A percentile compares a stretch with the other conserved stretches of the same genome.
Conservation (phyloP, 2,797 vertebrate genomes). For the Eulemur mongoz region DNA sequence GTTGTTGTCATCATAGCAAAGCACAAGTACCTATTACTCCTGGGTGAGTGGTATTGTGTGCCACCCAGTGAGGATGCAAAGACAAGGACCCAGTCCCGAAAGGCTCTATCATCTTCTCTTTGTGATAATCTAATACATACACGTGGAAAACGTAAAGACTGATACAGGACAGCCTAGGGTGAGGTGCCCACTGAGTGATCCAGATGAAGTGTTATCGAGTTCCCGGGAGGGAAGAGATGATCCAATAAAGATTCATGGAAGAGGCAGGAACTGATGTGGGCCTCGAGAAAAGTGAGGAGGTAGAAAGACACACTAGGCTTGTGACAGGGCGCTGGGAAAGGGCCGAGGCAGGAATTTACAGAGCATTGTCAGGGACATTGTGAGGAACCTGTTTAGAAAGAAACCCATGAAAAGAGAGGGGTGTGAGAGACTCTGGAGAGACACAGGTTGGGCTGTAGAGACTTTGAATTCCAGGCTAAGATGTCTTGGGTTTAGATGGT, state of each 20-base stretch:
- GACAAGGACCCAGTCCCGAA: not conserved
- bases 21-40: not conserved
- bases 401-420: not conserved
- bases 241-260: not conserved
- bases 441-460: not conserved
- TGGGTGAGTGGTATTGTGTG: not conserved
- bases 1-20: not conserved
- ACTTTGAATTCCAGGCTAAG: not conserved
- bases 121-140: not conserved
- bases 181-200: not conserved
- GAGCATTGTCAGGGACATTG: not conserved
- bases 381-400: not conserved
- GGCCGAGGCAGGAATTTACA: not conserved
- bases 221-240: not conserved
- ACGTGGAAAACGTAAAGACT: not conserved
- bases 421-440: not conserved
- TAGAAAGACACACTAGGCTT: not conserved
- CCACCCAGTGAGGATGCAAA: not conserved
- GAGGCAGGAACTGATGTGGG: not conserved
- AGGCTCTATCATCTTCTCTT: not conserved
- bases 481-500: not conserved
- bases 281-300: not conserved
- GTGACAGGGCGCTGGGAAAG: not conserved
- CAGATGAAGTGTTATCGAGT: not conserved
- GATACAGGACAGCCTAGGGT: not conserved